Evolutionary conservation across 2,113 vertebrate species (phyloP).

Genomic region (Eleginops maclovinus): DNA sequence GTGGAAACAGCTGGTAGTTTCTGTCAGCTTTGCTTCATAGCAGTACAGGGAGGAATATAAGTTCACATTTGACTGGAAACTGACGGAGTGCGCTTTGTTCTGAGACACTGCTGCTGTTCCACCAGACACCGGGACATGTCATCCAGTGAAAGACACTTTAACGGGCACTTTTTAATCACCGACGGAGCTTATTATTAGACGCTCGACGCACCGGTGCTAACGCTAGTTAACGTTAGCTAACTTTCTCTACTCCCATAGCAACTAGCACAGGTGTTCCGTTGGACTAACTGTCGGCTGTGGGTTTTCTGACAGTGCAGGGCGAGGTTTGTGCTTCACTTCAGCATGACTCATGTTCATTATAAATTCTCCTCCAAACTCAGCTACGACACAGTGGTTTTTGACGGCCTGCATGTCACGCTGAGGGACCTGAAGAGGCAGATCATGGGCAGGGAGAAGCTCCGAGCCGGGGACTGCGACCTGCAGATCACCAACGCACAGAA

Average conservation of each 20-base stretch:
- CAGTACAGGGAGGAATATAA: conserved; percentile 42
- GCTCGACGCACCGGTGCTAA: conserved; percentile 53
- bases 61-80: conserved; percentile 39
- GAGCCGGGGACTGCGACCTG: conserved; percentile 94
- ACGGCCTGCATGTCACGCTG: conserved; percentile 94
- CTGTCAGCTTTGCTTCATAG: conserved; percentile 54
- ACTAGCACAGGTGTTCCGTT: not conserved
- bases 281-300: not conserved
- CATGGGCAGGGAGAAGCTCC: conserved; percentile 94
- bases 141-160: conserved; percentile 49
- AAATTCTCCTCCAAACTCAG: conserved; percentile 98
- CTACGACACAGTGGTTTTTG: conserved; percentile 96
- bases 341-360: conserved; percentile 96
- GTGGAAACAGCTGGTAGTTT: conserved; percentile 81
- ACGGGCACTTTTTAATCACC: conserved; percentile 27
- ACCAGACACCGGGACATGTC: conserved; percentile 39
- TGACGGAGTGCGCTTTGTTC: not conserved
- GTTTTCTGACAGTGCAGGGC: not conserved
- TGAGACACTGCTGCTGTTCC: conserved; percentile 3
- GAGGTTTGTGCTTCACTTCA: conserved; percentile 21
- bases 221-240: conserved; percentile 55
- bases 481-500: conserved; percentile 97
- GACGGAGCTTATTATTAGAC: conserved; percentile 32
- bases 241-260: conserved; percentile 38
- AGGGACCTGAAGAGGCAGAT: conserved; percentile 95